Percentiles rank a stretch among this genome's conserved stretches.
phyloP scores from a whole-genome alignment of 1,140 invertebrate genomes.

The Helicoverpa zea region DNA sequence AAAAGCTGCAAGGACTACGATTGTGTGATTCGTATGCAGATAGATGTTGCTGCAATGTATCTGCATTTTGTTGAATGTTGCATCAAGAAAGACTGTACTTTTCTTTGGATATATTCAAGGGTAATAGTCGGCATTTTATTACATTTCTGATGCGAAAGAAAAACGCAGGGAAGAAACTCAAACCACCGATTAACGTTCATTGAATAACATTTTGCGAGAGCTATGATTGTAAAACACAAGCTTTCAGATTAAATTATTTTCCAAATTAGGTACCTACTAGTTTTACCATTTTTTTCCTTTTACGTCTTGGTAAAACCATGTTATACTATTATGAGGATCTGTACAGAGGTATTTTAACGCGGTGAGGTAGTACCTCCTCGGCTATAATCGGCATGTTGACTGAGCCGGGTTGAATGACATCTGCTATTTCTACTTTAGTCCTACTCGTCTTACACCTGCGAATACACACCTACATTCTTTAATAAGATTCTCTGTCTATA shows the following conservation, averaged over 20 bases:
- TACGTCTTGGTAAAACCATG: too few species aligned
- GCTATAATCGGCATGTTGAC: neutral
- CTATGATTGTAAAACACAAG: too few species aligned
- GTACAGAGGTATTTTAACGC: neutral
- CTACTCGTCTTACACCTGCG: neutral
- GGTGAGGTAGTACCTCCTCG: neutral
- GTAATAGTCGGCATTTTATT: too few species aligned
- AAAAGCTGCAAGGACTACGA: conserved; percentile 45
- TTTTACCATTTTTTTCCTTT: too few species aligned
- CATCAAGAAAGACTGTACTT: neutral
- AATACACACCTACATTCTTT: neutral
- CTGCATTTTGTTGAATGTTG: conserved; percentile 33
- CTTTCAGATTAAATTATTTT: too few species aligned
- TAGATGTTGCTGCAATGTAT: conserved; percentile 19
- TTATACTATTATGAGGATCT: neutral
- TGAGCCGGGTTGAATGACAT: conserved; percentile 27
- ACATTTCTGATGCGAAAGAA: too few species aligned
- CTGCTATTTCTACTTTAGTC: conserved; percentile 1
- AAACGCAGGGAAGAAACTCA: too few species aligned
- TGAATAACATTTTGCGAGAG: too few species aligned
- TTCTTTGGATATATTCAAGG: neutral
- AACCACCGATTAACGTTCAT: too few species aligned
- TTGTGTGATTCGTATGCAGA: conserved; percentile 44
- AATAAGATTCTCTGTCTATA: neutral
- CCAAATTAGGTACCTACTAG: too few species aligned